A percentile compares a stretch with the other conserved stretches of the same genome.
phyloP scores from a whole-genome alignment of 2,113 vertebrate species.

The Sapayoa aenigma region DNA sequence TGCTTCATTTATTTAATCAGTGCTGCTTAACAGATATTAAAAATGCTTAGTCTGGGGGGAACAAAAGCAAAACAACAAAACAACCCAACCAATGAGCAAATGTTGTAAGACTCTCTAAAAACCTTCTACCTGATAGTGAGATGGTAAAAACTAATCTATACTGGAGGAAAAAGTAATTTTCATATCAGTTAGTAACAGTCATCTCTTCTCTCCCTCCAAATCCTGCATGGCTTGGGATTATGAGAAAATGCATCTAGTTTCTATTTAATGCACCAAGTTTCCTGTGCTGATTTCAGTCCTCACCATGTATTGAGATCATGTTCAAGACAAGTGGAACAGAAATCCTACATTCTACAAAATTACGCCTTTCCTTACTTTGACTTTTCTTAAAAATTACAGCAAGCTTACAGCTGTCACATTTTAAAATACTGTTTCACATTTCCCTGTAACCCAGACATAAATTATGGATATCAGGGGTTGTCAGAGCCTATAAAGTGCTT shows the following conservation, averaged over 20 bases:
- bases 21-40: not conserved
- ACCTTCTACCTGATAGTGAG: not conserved
- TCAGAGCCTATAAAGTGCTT: not conserved
- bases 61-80: not conserved
- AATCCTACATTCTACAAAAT: not conserved
- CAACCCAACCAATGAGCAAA: not conserved
- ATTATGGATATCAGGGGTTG: not conserved
- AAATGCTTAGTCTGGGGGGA: not conserved
- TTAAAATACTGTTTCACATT: conserved; percentile 1
- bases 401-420: not conserved
- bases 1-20: not conserved
- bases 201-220: not conserved
- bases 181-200: not conserved
- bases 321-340: not conserved
- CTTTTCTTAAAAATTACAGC: not conserved
- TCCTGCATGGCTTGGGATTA: not conserved
- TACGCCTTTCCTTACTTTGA: not conserved
- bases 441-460: not conserved
- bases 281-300: not conserved
- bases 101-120: not conserved
- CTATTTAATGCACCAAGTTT: not conserved
- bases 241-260: not conserved
- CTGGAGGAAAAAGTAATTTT: not conserved
- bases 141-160: not conserved
- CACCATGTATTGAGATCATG: not conserved